These are phyloP conservation scores for Patiria pectinifera DNA, from an alignment of 53 echinoderm and acorn worm genomes.

Conservation along the genomic window DNA sequence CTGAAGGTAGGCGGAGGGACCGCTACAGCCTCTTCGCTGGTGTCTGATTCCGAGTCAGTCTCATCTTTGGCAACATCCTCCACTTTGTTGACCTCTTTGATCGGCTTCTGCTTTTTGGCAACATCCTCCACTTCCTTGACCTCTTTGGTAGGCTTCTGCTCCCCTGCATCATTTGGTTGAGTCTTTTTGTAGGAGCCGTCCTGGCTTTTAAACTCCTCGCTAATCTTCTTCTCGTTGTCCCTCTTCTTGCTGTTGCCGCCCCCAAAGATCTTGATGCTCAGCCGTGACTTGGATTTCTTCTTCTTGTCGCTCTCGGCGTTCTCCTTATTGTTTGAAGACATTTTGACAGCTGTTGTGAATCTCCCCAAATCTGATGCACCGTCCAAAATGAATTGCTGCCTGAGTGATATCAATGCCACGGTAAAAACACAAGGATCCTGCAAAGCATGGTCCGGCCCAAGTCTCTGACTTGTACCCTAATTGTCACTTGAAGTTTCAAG, in stretches of 20 bases:
- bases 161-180: not conserved
- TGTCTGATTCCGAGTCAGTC: constrained; percentile 12
- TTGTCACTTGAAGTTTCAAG: no score
- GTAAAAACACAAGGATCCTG: not conserved
- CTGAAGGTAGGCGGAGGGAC: not conserved
- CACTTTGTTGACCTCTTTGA: not conserved
- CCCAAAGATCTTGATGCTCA: constrained; percentile 49
- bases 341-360: not conserved
- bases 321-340: constrained; percentile 44
- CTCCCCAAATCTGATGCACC: not conserved
- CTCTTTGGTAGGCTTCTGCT: not conserved
- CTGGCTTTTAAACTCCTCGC: constrained; percentile 50
- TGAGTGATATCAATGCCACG: not conserved
- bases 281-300: constrained; percentile 35
- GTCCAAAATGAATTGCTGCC: not conserved
- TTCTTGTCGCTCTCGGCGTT: constrained; percentile 26
- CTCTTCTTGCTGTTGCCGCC: constrained; percentile 52
- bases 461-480: not conserved
- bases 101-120: not conserved
- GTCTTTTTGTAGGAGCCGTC: constrained; percentile 25
- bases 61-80: not conserved
- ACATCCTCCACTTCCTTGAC: constrained; percentile 1
- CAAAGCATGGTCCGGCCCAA: not conserved
- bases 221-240: constrained; percentile 62
- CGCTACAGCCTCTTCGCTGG: not conserved